Evolutionary conservation across 2,797 vertebrate species (phyloP).

Genomic region (Neosilurus hyrtlii): DNA sequence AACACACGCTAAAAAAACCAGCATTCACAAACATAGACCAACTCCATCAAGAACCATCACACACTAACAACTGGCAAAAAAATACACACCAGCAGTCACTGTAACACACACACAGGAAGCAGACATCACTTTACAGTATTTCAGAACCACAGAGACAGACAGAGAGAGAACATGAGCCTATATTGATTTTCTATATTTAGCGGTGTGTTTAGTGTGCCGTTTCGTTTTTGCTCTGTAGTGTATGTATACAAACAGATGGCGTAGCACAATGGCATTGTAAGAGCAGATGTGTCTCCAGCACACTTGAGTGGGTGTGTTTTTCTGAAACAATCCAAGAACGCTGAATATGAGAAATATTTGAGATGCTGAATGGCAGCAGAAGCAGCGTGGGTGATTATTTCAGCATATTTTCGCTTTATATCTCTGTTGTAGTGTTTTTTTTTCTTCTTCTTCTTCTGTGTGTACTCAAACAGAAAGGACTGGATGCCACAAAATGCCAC

Average conservation of each 20-base stretch:
- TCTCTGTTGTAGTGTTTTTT: neutral
- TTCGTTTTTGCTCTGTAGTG: slow-evolving; percentile 23
- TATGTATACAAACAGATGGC: slow-evolving; percentile 44
- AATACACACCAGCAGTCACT: slow-evolving; percentile 7
- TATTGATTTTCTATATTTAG: slow-evolving; percentile 53
- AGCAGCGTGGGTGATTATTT: slow-evolving; percentile 22
- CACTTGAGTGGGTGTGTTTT: slow-evolving; percentile 39
- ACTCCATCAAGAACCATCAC: neutral
- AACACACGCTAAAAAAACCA: neutral
- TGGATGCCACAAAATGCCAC: slow-evolving; percentile 19
- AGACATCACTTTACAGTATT: slow-evolving; percentile 32
- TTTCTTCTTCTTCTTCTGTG: too few species aligned
- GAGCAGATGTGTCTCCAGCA: slow-evolving; percentile 29
- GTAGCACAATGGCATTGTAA: slow-evolving; percentile 24
- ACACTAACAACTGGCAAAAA: neutral
- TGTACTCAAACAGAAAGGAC: neutral
- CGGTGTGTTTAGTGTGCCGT: slow-evolving; percentile 32
- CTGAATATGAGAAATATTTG: slow-evolving; percentile 29
- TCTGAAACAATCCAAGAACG: slow-evolving; percentile 11
- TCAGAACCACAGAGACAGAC: slow-evolving; percentile 21
- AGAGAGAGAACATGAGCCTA: slow-evolving; percentile 23
- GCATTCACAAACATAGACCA: neutral
- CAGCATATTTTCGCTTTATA: slow-evolving; percentile 25
- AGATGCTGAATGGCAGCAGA: slow-evolving; percentile 29
- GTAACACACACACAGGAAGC: neutral